A percentile compares a stretch with the other conserved stretches of the same genome.
phyloP scores from a whole-genome alignment of 2,888 invertebrate genomes.

The Cremastobaeus sp. region DNA sequence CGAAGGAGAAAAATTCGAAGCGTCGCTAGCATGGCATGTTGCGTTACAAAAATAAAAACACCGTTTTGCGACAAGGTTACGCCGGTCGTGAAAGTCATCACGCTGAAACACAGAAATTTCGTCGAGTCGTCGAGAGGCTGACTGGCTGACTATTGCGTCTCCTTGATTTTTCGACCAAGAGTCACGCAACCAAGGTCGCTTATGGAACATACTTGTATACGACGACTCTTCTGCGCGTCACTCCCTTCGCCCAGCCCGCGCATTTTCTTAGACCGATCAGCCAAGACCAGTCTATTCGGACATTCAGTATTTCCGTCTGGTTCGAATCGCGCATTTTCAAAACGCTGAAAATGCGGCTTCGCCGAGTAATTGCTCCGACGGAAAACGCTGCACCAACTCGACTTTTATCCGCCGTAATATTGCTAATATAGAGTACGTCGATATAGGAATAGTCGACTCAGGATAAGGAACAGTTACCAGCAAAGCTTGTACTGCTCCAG shows the following conservation, averaged over 20 bases:
- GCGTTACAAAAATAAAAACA: conserved; percentile 62
- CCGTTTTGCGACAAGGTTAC: conserved; percentile 65
- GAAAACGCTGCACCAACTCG: background rate
- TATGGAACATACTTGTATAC: too few relatives aligned
- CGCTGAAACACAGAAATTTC: conserved; percentile 66
- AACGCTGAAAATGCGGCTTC: background rate
- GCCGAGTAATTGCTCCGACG: background rate
- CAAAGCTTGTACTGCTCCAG: conserved; percentile 66
- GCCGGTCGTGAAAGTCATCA: conserved; percentile 68
- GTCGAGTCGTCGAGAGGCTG: too few relatives aligned
- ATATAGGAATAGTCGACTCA: conserved; percentile 67
- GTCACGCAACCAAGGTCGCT: conserved; percentile 61
- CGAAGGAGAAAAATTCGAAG: conserved; percentile 21
- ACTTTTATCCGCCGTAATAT: conserved; percentile 34
- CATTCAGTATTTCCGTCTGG: too few relatives aligned
- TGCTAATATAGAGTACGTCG: conserved; percentile 47
- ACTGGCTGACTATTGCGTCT: conserved; percentile 51
- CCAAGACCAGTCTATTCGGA: too few relatives aligned
- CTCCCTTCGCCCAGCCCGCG: conserved; percentile 14
- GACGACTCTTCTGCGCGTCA: too few relatives aligned
- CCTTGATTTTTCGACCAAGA: conserved; percentile 64
- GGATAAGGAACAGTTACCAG: conserved; percentile 70
- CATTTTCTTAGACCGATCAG: too few relatives aligned
- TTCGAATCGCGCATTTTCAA: too few relatives aligned
- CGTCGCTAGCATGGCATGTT: conserved; percentile 5